Conservation (phyloP, 2,888 invertebrate genomes). For the Diplazon laetatorius region DNA sequence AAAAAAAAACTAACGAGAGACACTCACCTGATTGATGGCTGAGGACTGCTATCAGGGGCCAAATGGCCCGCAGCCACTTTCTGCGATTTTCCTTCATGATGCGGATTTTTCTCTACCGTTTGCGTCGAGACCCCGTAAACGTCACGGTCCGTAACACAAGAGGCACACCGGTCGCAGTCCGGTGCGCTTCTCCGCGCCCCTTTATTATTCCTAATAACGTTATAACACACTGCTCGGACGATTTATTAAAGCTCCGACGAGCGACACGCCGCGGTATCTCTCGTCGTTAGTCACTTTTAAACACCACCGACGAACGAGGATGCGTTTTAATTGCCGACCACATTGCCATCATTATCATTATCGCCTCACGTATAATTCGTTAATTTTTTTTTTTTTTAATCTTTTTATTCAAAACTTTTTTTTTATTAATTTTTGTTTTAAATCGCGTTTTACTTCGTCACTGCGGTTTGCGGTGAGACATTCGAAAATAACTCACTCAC, state of each 20-base stretch:
- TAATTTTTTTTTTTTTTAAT: not conserved
- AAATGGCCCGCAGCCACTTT: conserved; percentile 76
- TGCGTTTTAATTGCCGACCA: conserved; percentile 19
- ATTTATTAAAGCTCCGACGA: conserved; percentile 24
- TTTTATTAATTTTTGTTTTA: not conserved
- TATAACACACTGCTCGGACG: conserved; percentile 12
- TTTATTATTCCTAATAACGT: conserved; percentile 45
- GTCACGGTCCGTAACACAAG: conserved; percentile 14
- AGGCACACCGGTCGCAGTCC: conserved; percentile 24
- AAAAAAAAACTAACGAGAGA: conserved; percentile 52
- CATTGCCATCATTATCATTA: conserved; percentile 6
- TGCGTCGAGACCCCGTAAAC: conserved; percentile 27
- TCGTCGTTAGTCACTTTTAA: conserved; percentile 59
- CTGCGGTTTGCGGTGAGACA: not conserved
- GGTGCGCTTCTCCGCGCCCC: conserved; percentile 31
- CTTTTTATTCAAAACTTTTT: not conserved
- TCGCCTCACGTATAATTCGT: not conserved
- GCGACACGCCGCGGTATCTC: conserved; percentile 35
- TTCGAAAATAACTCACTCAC: not conserved
- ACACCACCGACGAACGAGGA: conserved; percentile 30
- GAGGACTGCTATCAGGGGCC: conserved; percentile 76
- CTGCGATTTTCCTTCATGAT: conserved; percentile 76
- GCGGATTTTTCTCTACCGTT: conserved; percentile 58
- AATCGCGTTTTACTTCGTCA: not conserved
- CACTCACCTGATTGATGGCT: conserved; percentile 78